phyloP scores from a whole-genome alignment of 2,888 invertebrate genomes.

The Amphiduros pacificus region DNA sequence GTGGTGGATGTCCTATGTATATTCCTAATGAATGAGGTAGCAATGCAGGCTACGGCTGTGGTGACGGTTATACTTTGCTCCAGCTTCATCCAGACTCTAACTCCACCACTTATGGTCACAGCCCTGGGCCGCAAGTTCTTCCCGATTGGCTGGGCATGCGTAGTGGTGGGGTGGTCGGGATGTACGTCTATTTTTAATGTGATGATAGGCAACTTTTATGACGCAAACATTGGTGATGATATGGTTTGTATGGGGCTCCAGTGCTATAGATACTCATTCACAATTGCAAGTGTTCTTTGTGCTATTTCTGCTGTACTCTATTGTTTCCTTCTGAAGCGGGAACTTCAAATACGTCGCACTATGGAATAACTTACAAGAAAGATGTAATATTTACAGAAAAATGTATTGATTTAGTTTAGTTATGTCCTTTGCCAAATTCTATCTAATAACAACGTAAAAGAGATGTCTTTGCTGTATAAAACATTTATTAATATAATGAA shows the following conservation, averaged over 20 bases:
- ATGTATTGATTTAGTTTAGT: no score
- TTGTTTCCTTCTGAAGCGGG: not conserved
- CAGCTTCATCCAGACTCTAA: not conserved
- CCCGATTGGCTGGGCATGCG: not conserved
- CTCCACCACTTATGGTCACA: not conserved
- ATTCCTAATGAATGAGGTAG: not conserved
- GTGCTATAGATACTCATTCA: not conserved
- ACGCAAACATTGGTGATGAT: not conserved
- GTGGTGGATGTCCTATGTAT: not conserved
- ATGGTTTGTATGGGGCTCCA: not conserved
- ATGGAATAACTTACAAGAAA: no score
- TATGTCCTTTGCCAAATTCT: no score
- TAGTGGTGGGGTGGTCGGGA: not conserved
- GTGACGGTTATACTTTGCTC: not conserved
- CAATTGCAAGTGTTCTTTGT: not conserved
- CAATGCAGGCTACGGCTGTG: not conserved
- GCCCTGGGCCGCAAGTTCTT: not conserved
- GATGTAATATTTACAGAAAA: no score
- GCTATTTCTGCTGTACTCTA: not conserved
- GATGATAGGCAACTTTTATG: not conserved
- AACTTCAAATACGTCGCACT: not conserved
- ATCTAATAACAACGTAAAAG: no score
- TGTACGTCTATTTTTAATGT: not conserved
- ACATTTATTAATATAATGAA: no score
- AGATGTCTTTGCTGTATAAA: no score